phyloP scores from a whole-genome alignment of 2,113 vertebrate genomes.

The Castor canadensis region DNA sequence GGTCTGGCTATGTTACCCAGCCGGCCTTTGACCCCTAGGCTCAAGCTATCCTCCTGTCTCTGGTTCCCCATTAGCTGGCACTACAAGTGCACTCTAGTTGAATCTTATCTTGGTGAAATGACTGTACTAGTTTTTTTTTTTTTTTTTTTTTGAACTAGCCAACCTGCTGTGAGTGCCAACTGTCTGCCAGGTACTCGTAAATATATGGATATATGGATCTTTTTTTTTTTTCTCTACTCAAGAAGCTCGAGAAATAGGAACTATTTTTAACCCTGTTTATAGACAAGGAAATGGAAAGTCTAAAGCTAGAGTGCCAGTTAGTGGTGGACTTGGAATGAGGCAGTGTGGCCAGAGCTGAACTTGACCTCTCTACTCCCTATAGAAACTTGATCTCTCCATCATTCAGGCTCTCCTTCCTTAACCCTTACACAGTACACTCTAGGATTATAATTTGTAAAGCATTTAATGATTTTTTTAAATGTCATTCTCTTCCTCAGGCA shows the following conservation, averaged over 20 bases:
- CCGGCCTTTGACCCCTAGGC: not conserved
- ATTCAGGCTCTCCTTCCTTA: not conserved
- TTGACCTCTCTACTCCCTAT: not conserved
- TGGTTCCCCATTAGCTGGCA: not conserved
- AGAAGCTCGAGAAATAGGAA: not conserved
- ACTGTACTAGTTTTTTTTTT: not conserved
- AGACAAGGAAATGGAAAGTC: not conserved
- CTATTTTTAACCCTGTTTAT: not conserved
- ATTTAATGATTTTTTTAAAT: not conserved
- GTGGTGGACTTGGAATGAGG: not conserved
- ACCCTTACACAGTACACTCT: rapidly evolving
- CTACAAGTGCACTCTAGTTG: not conserved
- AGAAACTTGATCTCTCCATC: not conserved
- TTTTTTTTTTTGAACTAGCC: not conserved
- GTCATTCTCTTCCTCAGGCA: not conserved
- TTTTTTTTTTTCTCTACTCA: not conserved
- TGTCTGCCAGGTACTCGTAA: no score
- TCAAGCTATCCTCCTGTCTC: not conserved
- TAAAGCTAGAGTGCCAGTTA: not conserved
- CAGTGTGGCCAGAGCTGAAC: not conserved
- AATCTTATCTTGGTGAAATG: not conserved
- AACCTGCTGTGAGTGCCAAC: not conserved
- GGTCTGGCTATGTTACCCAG: not conserved
- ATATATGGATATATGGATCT: no score
- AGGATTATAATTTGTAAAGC: not conserved